Conservation (phyloP, 2,888 invertebrate species). For the Drosophila peninsularis region DNA sequence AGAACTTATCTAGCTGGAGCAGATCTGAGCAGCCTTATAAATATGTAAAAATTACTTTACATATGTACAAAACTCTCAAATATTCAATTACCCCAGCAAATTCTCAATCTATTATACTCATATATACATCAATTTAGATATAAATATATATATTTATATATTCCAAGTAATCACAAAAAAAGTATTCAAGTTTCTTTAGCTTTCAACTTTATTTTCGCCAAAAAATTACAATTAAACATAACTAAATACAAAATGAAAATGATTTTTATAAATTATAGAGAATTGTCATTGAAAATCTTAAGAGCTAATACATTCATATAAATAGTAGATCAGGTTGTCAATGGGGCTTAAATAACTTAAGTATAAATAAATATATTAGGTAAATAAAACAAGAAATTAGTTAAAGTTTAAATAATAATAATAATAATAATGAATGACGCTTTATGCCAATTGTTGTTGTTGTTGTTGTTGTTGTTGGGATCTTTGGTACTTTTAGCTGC, state of each 20-base stretch:
- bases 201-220: constrained; percentile 70
- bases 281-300: constrained; percentile 26
- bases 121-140: not conserved
- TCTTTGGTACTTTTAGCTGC: constrained; percentile 82
- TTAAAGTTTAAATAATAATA: constrained; percentile 31
- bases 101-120: not conserved
- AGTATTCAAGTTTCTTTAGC: constrained; percentile 36
- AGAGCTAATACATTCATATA: constrained; percentile 26
- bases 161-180: not conserved
- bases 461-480: constrained; percentile 49
- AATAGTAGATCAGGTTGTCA: constrained; percentile 21
- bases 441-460: constrained; percentile 41
- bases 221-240: constrained; percentile 43
- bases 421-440: constrained; percentile 38
- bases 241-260: constrained; percentile 43
- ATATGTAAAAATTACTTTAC: too few species aligned
- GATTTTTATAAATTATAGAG: constrained; percentile 43
- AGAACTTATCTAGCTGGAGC: too few species aligned
- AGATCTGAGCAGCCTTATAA: too few species aligned
- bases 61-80: too few species aligned
- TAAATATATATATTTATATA: too few species aligned
- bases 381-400: constrained; percentile 51
- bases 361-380: constrained; percentile 41
- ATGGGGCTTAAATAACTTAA: constrained; percentile 34
- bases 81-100: not conserved